phyloP scores from a whole-genome alignment of 2,888 invertebrate species.

The Drosophila mayaguana region DNA sequence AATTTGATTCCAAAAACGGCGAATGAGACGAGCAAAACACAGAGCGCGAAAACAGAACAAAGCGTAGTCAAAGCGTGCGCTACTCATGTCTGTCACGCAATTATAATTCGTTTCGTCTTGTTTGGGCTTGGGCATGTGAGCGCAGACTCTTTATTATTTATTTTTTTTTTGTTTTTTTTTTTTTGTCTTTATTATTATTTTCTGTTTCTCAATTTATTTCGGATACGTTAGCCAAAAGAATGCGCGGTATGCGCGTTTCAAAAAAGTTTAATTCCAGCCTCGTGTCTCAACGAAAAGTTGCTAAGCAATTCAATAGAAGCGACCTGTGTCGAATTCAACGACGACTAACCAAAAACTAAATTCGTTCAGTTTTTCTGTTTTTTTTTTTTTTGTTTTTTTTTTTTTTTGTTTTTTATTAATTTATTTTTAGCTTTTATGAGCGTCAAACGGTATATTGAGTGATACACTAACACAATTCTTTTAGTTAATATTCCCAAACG shows the following conservation, averaged over 20 bases:
- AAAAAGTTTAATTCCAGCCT: conserved; percentile 15
- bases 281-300: conserved; percentile 12
- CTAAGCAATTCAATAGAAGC: conserved; percentile 7
- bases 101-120: conserved; percentile 23
- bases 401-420: no score
- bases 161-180: background rate
- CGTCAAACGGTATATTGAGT: background rate
- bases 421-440: background rate
- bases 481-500: background rate
- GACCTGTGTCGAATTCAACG: background rate
- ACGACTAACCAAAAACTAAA: background rate
- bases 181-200: background rate
- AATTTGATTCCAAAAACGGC: conserved; percentile 33
- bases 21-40: conserved; percentile 66
- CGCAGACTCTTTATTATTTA: conserved; percentile 20
- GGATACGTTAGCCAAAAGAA: conserved; percentile 50
- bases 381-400: background rate
- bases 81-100: conserved; percentile 20
- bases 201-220: conserved; percentile 30
- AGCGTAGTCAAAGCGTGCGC: conserved; percentile 34
- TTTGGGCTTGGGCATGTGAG: conserved; percentile 42
- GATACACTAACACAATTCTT: conserved; percentile 7
- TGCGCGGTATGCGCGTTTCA: conserved; percentile 54
- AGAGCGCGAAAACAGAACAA: conserved; percentile 41
- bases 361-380: background rate